Percentiles rank a stretch among this genome's conserved stretches.
Evolutionary conservation across 1,140 invertebrate genomes (phyloP).

Genomic region (Dinoponera quadriceps): DNA sequence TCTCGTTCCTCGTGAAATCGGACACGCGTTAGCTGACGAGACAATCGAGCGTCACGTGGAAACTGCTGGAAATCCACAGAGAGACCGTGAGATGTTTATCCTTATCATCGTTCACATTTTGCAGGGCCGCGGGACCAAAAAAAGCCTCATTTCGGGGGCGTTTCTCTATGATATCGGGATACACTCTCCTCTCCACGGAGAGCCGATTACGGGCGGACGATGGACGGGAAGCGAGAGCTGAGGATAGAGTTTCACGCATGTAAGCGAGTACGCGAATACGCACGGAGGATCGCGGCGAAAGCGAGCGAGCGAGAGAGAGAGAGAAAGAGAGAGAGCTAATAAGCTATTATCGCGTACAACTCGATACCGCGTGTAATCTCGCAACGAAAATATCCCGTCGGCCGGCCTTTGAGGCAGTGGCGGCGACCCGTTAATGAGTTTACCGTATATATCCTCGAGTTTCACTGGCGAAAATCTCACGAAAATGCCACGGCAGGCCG

Average conservation of each 20-base stretch:
- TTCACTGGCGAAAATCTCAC: not conserved
- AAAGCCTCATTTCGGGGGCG: not conserved
- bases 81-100: too few relatives aligned
- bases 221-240: not conserved
- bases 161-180: not conserved
- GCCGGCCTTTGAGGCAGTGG: not conserved
- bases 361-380: constrained; percentile 9
- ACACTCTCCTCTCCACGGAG: not conserved
- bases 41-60: too few relatives aligned
- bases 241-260: constrained; percentile 9
- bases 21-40: too few relatives aligned
- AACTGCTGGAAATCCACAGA: too few relatives aligned
- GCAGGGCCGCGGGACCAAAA: too few relatives aligned
- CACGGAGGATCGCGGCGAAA: not conserved
- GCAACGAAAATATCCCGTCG: constrained; percentile 5
- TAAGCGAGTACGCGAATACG: not conserved
- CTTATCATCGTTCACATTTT: too few relatives aligned
- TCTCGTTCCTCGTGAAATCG: too few relatives aligned
- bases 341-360: constrained; percentile 37
- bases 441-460: not conserved
- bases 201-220: constrained; percentile 4
- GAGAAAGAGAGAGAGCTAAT: not conserved
- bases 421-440: not conserved
- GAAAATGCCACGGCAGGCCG: too few relatives aligned
- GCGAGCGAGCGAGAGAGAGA: not conserved